phyloP scores from a whole-genome alignment of 2,113 vertebrate species.

The Malurus alboscapulatus region DNA sequence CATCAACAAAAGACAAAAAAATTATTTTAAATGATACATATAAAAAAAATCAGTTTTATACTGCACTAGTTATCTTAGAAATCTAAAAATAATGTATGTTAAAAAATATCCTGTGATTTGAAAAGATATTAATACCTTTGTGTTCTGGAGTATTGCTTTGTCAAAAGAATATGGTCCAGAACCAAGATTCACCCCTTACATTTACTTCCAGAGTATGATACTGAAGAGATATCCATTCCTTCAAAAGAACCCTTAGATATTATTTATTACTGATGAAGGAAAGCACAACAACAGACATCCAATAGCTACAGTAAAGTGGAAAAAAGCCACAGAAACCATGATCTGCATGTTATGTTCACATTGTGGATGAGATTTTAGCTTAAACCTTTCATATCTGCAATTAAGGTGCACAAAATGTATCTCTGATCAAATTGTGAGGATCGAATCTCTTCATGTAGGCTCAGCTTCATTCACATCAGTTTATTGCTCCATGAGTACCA shows the following conservation, averaged over 20 bases:
- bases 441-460: rapidly evolving
- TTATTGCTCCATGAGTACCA: not conserved
- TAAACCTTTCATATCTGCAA: not conserved
- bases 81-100: not conserved
- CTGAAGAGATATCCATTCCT: not conserved
- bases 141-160: not conserved
- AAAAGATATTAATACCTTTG: not conserved
- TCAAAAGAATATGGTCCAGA: not conserved
- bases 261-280: not conserved
- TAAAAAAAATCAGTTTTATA: not conserved
- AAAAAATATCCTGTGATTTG: not conserved
- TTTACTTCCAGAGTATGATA: not conserved
- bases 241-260: not conserved
- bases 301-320: not conserved
- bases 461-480: not conserved
- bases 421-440: not conserved
- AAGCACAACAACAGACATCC: not conserved
- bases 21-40: not conserved
- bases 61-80: not conserved
- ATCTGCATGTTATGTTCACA: not conserved
- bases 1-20: not conserved
- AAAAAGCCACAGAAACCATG: not conserved
- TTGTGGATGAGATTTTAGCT: not conserved
- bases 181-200: not conserved
- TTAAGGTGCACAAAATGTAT: not conserved